Evolutionary conservation across 2,797 vertebrate species (phyloP), one percentile per base, ranked within the genome.

Genomic region (Anisognathus igniventris): DNA sequence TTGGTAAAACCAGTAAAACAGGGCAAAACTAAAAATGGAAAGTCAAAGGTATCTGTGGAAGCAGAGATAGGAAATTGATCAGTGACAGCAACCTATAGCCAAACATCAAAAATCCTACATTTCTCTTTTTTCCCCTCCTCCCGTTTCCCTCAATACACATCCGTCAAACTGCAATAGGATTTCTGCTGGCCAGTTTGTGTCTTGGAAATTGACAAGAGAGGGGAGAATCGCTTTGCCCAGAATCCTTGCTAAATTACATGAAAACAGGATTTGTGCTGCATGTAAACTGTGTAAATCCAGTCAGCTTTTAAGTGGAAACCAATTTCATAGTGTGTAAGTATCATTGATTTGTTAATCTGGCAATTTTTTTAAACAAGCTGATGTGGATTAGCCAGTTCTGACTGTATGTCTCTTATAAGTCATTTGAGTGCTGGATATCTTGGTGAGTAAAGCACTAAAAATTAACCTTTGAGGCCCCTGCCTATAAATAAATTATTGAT

Each of bases 261-360:
- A 89, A 96, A 91, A 78, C 70, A 47, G 85, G 91, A 95, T 96
- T 97, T 96, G 88, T 66, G 48, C 71, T 86, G 65, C 90, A 85
- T 88, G 54, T 88, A 88, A 95, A 95, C 94, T 95, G 88, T 90
- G 58, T 84, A 90, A 91, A 96, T 96, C 94, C 83, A 84, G 95
- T 75, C 91, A 92, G 93, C 95, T 96, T 86, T 77, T 95, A 97
- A 96, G 81, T 95, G 96, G 93, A 81, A 96, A 82, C 84, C 86
- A 91, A 95, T 97, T 96, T 90, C 20, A 50, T 95, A 92, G 78
- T 73, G 88, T 93, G 74, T 97, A 95, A 97, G 95, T 89, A 89
- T 67, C 96, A 97, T 96, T 92, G 97, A 97, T 96, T 96, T 94
- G 88, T 95, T 97, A 94, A 96, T 97, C 97, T 94, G 96, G 88